Evolutionary conservation across 2,888 invertebrate genomes (phyloP).

Genomic region (Drosophila emarginata): DNA sequence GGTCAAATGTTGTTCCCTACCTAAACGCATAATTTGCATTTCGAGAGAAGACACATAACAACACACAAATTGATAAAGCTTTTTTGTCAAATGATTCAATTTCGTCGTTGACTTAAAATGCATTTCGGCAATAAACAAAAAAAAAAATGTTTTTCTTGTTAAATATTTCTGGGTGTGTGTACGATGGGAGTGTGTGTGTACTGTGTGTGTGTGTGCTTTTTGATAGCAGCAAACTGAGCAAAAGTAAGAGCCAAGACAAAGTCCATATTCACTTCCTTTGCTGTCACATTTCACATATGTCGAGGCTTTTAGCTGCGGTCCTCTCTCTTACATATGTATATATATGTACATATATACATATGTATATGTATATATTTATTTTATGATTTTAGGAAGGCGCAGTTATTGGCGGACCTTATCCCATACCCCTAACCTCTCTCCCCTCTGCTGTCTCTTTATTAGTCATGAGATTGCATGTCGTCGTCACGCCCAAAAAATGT

Average conservation of each 20-base stretch:
- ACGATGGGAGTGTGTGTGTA: conserved; percentile 27
- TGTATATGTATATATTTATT: conserved; percentile 44
- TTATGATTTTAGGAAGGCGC: conserved; percentile 51
- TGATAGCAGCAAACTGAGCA: conserved; percentile 2
- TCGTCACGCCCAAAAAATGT: conserved; percentile 56
- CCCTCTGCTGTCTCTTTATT: conserved; percentile 13
- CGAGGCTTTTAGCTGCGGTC: conserved; percentile 50
- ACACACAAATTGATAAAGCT: conserved; percentile 56
- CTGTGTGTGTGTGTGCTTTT: conserved; percentile 15
- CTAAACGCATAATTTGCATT: conserved; percentile 74
- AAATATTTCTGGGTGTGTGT: conserved; percentile 36
- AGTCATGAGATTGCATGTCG: conserved; percentile 42
- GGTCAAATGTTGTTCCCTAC: conserved; percentile 44
- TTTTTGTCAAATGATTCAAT: conserved; percentile 76
- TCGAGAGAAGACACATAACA: conserved; percentile 34
- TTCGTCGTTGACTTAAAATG: conserved; percentile 67
- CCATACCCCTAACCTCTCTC: not conserved
- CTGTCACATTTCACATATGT: conserved; percentile 68
- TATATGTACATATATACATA: conserved; percentile 36
- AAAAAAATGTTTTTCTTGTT: conserved; percentile 39
- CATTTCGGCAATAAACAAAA: conserved; percentile 43
- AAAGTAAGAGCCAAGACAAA: conserved; percentile 14
- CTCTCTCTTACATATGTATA: conserved; percentile 24
- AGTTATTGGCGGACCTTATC: conserved; percentile 13
- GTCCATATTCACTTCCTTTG: conserved; percentile 29